Conservation (phyloP, 2,113 vertebrate species). For the Pseudorhombus dupliciocellatus region DNA sequence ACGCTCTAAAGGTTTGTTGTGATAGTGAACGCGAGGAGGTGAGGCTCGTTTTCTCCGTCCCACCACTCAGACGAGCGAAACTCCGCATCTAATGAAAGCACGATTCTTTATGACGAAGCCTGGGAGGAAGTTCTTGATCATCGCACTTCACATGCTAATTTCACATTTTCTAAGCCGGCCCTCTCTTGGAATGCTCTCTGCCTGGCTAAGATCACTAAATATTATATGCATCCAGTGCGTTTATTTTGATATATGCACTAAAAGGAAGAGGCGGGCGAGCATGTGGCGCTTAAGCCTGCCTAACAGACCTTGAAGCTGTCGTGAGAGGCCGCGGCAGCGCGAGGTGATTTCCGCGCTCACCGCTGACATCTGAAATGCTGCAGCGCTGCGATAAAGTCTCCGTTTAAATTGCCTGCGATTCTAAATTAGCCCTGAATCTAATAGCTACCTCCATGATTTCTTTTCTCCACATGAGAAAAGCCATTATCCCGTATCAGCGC, state of each 20-base stretch:
- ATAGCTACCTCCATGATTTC: constrained; percentile 54
- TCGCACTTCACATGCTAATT: background rate
- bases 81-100: background rate
- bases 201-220: background rate
- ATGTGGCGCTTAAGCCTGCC: constrained; percentile 38
- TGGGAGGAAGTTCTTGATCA: background rate
- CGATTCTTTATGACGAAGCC: too few species aligned
- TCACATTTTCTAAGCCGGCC: background rate
- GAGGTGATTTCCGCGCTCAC: constrained; percentile 33
- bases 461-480: constrained; percentile 56
- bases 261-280: background rate
- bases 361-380: constrained; percentile 41
- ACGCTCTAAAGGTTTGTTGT: background rate
- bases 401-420: constrained; percentile 48
- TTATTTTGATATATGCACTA: constrained; percentile 17
- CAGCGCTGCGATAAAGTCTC: constrained; percentile 42
- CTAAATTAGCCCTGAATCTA: constrained; percentile 55
- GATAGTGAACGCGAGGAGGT: background rate
- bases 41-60: background rate
- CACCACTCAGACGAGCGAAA: background rate
- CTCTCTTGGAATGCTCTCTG: background rate
- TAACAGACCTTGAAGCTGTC: constrained; percentile 26
- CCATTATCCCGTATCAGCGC: constrained; percentile 51
- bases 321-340: constrained; percentile 10
- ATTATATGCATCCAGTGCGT: background rate